Percentiles rank a stretch among this genome's conserved stretches.
Evolutionary conservation across 37 sponge, comb jelly and placozoan species (phyloP).

Genomic region (Spongia lamella): DNA sequence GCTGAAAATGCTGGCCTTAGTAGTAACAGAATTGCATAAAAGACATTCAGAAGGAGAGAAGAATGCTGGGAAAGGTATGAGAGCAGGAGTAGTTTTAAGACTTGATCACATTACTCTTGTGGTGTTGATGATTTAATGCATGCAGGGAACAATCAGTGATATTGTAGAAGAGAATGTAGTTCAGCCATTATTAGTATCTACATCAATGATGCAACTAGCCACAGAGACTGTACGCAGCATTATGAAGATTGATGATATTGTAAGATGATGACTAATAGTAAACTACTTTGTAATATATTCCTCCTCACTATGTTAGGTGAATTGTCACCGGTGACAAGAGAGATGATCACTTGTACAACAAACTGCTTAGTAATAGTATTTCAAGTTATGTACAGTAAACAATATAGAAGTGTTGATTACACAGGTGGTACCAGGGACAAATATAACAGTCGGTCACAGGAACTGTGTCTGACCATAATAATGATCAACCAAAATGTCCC

Average conservation of each 20-base stretch:
- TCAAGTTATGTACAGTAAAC: too few species aligned
- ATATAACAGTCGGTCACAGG: too few species aligned
- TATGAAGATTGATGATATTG: constrained; percentile 96
- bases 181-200: constrained; percentile 93
- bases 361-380: too few species aligned
- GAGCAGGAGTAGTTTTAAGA: not conserved
- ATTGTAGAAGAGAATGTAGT: constrained; percentile 96
- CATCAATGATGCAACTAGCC: constrained; percentile 88
- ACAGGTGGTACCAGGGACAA: too few species aligned
- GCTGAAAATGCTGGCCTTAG: constrained; percentile 98
- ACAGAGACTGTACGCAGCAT: constrained; percentile 95
- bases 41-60: constrained; percentile 90
- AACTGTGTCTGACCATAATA: too few species aligned
- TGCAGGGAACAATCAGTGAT: constrained; percentile 85
- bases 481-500: too few species aligned
- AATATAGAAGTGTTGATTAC: too few species aligned
- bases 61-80: constrained; percentile 94
- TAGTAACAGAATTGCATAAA: constrained; percentile 95
- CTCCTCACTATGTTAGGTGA: too few species aligned
- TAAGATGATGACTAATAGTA: too few species aligned
- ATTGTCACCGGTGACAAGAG: too few species aligned
- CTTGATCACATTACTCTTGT: not conserved
- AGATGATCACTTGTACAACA: too few species aligned
- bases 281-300: too few species aligned
- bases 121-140: not conserved